A percentile compares a stretch with the other conserved stretches of the same genome.
Evolutionary conservation across 2,797 vertebrate genomes (phyloP).

Genomic region (Heterohyrax brucei): DNA sequence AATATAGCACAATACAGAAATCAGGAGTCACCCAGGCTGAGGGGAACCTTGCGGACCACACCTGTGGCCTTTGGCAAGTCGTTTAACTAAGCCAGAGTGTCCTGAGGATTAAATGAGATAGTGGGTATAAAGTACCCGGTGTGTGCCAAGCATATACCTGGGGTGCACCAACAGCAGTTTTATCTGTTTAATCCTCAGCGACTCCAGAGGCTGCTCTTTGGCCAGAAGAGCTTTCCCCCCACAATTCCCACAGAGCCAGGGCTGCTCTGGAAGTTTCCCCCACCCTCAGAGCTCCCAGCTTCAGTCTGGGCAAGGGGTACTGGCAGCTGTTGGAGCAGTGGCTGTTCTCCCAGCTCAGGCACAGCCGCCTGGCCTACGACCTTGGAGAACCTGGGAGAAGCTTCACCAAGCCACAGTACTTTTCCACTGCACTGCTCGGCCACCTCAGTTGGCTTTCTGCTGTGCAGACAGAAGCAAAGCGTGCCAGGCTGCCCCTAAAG

Average conservation of each 20-base stretch:
- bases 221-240: not conserved
- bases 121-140: not conserved
- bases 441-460: constrained; percentile 81
- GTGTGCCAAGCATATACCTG: not conserved
- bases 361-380: constrained; percentile 72
- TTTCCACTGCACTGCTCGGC: constrained; percentile 82
- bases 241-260: not conserved
- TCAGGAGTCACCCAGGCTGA: not conserved
- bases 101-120: not conserved
- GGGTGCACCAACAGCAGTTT: not conserved
- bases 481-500: not conserved
- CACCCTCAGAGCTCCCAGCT: not conserved
- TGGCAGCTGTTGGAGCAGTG: not conserved
- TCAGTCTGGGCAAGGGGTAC: constrained; percentile 4
- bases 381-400: constrained; percentile 81
- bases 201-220: constrained; percentile 28
- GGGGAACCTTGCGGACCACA: not conserved
- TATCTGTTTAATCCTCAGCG: not conserved
- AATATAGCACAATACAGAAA: not conserved
- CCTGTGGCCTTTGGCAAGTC: constrained; percentile 36
- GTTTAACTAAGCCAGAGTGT: not conserved
- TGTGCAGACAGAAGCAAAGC: constrained; percentile 88
- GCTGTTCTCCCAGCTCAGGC: constrained; percentile 42
- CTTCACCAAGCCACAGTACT: constrained; percentile 80
- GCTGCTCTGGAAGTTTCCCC: not conserved